These are phyloP conservation scores for Melanotaenia parkinsoni DNA, from an alignment of 2,797 vertebrate genomes.

Conservation along the genomic window DNA sequence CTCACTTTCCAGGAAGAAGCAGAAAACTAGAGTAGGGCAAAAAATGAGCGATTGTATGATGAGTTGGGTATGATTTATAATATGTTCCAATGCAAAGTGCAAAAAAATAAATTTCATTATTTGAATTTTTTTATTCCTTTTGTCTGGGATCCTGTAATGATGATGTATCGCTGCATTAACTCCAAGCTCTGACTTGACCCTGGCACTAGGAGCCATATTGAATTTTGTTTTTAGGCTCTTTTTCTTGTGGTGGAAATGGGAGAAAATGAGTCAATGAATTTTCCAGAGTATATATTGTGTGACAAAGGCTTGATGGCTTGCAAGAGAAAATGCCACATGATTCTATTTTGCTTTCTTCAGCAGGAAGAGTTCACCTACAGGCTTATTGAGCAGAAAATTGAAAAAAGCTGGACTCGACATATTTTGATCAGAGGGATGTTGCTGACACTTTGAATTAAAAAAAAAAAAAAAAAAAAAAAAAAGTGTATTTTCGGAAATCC, in stretches of 20 bases:
- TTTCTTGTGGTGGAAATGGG: conserved; percentile 24
- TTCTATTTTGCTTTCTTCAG: conserved; percentile 33
- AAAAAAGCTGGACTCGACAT: conserved; percentile 45
- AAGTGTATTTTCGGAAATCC: conserved; percentile 18
- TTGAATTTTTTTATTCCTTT: conserved; percentile 34
- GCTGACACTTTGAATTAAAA: conserved; percentile 31
- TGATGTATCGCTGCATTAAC: conserved; percentile 70
- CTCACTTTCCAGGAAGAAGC: conserved; percentile 46
- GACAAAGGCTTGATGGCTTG: conserved; percentile 38
- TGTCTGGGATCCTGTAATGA: conserved; percentile 61
- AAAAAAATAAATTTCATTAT: conserved; percentile 61
- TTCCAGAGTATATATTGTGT: conserved; percentile 37
- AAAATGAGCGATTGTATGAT: conserved; percentile 58
- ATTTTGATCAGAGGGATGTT: conserved; percentile 55
- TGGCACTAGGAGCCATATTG: conserved; percentile 54
- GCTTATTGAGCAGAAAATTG: not conserved
- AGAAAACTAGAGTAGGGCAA: conserved; percentile 48
- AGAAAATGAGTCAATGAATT: conserved; percentile 37
- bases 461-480: not conserved
- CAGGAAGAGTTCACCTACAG: conserved; percentile 26
- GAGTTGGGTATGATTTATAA: conserved; percentile 65
- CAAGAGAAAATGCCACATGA: conserved; percentile 34
- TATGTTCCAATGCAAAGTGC: conserved; percentile 53
- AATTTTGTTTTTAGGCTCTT: conserved; percentile 61
- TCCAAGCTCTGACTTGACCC: conserved; percentile 50